These are phyloP conservation scores for Ovis aries DNA, from an alignment of 2,113 vertebrate species.

Conservation along the genomic window DNA sequence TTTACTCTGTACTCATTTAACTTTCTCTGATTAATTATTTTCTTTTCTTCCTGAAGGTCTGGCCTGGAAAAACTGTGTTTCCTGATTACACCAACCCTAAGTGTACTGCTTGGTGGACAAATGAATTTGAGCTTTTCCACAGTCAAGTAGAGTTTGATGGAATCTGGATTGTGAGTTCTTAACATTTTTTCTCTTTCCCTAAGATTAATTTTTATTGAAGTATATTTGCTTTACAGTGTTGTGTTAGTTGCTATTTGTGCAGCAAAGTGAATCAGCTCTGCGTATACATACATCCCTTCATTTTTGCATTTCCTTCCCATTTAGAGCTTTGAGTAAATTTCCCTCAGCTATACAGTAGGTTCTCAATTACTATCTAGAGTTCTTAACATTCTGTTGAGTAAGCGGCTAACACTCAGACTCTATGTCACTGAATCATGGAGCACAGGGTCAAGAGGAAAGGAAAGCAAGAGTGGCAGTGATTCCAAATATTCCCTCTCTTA, in stretches of 20 bases:
- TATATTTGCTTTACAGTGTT: not conserved
- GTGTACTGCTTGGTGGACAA: constrained; percentile 89
- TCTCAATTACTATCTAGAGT: constrained; percentile 73
- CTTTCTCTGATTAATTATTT: not conserved
- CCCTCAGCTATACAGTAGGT: not conserved
- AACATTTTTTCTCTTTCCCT: not conserved
- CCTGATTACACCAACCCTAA: constrained; percentile 90
- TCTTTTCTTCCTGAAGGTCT: constrained; percentile 83
- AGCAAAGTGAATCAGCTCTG: not conserved
- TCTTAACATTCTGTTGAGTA: not conserved
- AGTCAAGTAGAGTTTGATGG: constrained; percentile 87
- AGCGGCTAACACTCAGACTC: not conserved
- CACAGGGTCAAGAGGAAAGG: not conserved
- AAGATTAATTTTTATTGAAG: not conserved
- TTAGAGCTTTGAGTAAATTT: not conserved
- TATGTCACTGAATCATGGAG: not conserved
- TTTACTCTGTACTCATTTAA: not conserved
- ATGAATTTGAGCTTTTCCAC: constrained; percentile 86
- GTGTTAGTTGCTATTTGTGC: not conserved
- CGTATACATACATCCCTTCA: not conserved
- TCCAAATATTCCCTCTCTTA: not conserved
- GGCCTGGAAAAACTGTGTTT: constrained; percentile 93
- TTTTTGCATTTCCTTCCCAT: not conserved
- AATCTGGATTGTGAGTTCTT: constrained; percentile 94
- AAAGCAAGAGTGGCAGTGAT: not conserved